Evolutionary conservation across 30 jellyfish, hydroid and myxozoan species (phyloP), one percentile per base, ranked within the genome.

Genomic region (Cassiopea xamachana): DNA sequence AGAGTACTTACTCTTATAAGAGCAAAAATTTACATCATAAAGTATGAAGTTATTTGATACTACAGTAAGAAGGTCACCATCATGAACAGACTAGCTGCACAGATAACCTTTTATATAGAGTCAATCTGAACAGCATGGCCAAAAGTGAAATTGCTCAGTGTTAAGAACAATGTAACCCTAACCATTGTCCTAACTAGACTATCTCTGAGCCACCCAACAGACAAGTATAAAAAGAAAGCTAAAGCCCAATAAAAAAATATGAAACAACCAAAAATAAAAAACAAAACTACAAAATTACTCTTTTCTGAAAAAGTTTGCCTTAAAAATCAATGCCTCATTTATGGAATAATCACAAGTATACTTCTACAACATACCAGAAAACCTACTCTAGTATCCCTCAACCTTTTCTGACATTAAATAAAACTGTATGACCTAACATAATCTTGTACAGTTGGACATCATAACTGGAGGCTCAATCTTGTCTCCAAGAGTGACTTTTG

Each of bases 381-480:
- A 61, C 81, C 90, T 82, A 70, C 27, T 51, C 45, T 51, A 12
- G 1, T 49, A 17, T 27, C 55, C 49, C 27, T 60, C 49, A 2
- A 51, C 39, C 82, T 44, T 62, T 82, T 82, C 90, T 71, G 81
- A 70, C 77, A 19, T 71, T 71, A 71, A 71, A 71, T 7, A 19
- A 19, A 14, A 13, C 27, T 71, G 80, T 71, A 71, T 16, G 55
- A 71, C 80, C 80, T 71, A 7, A 83, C 45, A 61, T 68, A 51
- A 83, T 80, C 89, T 80, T 62, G 89, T 61, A 69, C 79, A 72
- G 73, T 84, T 85, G 85, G 92, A 84, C 92, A 84, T n/a, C 85
- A 69, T 46, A 18, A 76, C 85, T 43, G 85, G 45, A 76, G 87
- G 55, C 50, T 78, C 73, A 49, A 43, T 43, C 92, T 85, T 69